Evolutionary conservation across 2,797 vertebrate species (phyloP).

Genomic region (Sylvilagus floridanus): DNA sequence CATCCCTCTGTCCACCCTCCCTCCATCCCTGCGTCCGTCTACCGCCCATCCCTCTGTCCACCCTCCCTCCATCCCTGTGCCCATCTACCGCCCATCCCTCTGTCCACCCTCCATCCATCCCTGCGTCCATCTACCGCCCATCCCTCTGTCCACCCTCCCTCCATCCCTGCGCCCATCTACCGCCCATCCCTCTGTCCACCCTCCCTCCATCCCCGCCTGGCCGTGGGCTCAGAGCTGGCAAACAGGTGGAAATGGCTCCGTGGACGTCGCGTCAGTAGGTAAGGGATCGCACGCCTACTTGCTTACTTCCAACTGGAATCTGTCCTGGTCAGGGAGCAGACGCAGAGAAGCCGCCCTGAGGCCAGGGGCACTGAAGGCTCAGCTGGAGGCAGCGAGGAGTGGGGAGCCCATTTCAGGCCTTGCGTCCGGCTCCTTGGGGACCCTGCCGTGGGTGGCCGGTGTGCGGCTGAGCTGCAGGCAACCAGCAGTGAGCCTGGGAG

Average conservation of each 20-base stretch:
- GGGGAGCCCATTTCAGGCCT: background rate
- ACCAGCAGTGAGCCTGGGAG: background rate
- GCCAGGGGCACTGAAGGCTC: background rate
- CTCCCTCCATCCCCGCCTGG: background rate
- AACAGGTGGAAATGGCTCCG: background rate
- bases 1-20: too few relatives aligned
- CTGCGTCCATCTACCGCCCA: fast-evolving
- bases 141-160: background rate
- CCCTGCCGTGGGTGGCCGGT: background rate
- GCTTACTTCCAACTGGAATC: fast-evolving
- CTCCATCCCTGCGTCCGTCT: too few relatives aligned
- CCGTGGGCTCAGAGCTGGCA: background rate
- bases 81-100: background rate
- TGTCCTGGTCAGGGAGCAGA: background rate
- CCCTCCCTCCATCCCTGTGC: fast-evolving
- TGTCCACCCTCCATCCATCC: fast-evolving
- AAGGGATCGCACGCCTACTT: background rate
- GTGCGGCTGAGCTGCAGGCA: background rate
- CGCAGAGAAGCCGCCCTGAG: background rate
- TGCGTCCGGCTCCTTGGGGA: background rate
- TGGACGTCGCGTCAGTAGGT: background rate
- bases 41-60: too few relatives aligned
- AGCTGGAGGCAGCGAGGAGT: background rate
- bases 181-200: fast-evolving
- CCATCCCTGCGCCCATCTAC: background rate